phyloP scores from a whole-genome alignment of 2,888 invertebrate species.

The Tenthredo mesomela region DNA sequence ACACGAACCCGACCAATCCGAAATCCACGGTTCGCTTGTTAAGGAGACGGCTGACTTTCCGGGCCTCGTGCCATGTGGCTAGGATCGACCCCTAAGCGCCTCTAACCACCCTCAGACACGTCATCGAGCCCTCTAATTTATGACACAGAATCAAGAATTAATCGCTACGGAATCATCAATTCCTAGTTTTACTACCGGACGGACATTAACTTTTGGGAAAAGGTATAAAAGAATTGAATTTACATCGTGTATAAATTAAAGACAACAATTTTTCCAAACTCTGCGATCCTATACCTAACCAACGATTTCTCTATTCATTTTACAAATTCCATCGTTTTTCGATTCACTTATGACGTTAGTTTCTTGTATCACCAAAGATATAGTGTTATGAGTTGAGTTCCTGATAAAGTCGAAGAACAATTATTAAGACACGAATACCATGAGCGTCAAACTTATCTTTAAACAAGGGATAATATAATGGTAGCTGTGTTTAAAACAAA shows the following conservation, averaged over 20 bases:
- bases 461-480: neutral
- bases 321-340: neutral
- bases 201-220: neutral
- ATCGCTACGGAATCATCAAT: constrained; percentile 46
- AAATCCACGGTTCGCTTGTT: constrained; percentile 60
- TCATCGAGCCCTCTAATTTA: constrained; percentile 68
- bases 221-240: neutral
- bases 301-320: neutral
- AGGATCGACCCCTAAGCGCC: constrained; percentile 42
- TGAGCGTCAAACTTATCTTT: constrained; percentile 14
- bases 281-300: neutral
- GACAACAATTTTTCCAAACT: neutral
- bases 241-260: neutral
- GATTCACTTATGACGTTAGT: too few species aligned
- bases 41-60: constrained; percentile 53
- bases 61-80: constrained; percentile 72
- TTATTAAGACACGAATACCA: neutral
- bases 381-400: neutral
- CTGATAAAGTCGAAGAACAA: neutral
- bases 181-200: constrained; percentile 17
- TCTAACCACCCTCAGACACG: constrained; percentile 59
- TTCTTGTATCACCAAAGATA: too few species aligned
- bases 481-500: neutral
- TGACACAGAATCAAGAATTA: constrained; percentile 55
- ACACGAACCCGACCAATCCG: constrained; percentile 54